Base-by-base conservation (phyloP, 2,113 vertebrate species). In the Nothoprocta perdicaria region DNA sequence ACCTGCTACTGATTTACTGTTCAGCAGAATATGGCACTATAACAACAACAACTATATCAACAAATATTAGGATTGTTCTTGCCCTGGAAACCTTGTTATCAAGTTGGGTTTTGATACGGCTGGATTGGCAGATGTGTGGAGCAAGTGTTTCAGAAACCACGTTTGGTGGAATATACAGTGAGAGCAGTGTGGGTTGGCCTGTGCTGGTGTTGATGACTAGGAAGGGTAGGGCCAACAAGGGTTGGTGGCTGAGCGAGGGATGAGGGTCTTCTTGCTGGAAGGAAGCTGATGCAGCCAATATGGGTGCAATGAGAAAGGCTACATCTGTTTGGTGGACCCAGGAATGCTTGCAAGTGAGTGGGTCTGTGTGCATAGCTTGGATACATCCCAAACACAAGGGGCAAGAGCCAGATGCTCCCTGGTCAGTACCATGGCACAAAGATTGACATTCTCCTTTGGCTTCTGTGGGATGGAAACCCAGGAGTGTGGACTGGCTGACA, bases 401-500 rank as follows among this genome's bases (percentile, higher is more conserved):
- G 35, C 52, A 85, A 77, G 46, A 80, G 60, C 41, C 66, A 53
- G 52, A 62, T 81, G 45, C 31, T 84, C 14, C 27, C 26, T 57
- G 52, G 15, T 88, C 71, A 88, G 76, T 26, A 6, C 52, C 0
- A 3, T 26, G 23, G 23, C 41, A 14, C 33, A 66, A 22, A 72
- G 50, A 84, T 67, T 16, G 29, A 10, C 62, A 43, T 3, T 6
- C 5, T 3, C 2, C 41, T 92, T 77, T 46, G 55, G n/a, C 62
- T 85, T 67, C 79, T 71, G n/a, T 74, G 72, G 78, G 50, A 71
- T 83, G 79, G 78, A 94, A 83, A 71, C 66, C 13, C 60, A 41
- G 63, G 41, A 66, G 41, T 24, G 3, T 46, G 55, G 68, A 35
- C 53, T 76, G 78, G 14, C 27, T 61, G 62, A 53, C 22, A 62